phyloP scores from a whole-genome alignment of 2,888 invertebrate genomes.

The Melanostoma mellinum region DNA sequence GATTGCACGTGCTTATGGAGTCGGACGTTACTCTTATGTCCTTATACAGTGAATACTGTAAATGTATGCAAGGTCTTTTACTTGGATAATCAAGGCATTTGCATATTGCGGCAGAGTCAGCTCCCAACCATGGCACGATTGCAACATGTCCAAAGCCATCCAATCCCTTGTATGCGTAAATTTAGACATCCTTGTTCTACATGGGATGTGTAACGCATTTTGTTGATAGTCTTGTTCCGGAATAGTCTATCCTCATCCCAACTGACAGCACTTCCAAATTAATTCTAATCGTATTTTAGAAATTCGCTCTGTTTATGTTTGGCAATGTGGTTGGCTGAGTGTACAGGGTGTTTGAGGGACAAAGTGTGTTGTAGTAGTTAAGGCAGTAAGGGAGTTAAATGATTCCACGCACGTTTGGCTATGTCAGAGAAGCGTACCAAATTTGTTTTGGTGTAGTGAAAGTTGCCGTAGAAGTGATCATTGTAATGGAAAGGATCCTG shows the following conservation, averaged over 20 bases:
- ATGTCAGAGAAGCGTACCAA: too few species aligned
- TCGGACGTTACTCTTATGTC: slow-evolving; percentile 36
- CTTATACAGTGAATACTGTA: slow-evolving; percentile 41
- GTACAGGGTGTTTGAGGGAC: slow-evolving; percentile 7
- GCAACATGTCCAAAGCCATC: slow-evolving; percentile 19
- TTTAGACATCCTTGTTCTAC: slow-evolving; percentile 46
- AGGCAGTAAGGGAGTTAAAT: too few species aligned
- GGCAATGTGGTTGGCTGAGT: slow-evolving; percentile 3
- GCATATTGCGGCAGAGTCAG: slow-evolving; percentile 66
- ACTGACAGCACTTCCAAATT: slow-evolving; percentile 62
- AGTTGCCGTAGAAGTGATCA: too few species aligned
- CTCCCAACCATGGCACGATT: background rate
- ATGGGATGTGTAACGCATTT: slow-evolving; percentile 62
- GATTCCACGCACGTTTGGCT: too few species aligned
- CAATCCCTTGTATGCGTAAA: slow-evolving; percentile 48
- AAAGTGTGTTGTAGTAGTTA: too few species aligned
- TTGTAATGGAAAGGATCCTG: too few species aligned
- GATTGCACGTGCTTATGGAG: slow-evolving; percentile 60
- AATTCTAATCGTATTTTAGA: slow-evolving; percentile 69
- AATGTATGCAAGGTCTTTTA: slow-evolving; percentile 40
- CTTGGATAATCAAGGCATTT: slow-evolving; percentile 63
- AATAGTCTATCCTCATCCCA: slow-evolving; percentile 2
- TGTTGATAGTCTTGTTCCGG: slow-evolving; percentile 25
- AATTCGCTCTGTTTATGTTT: slow-evolving; percentile 61
- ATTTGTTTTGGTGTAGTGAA: too few species aligned